Evolutionary conservation across 1,140 invertebrate genomes (phyloP), one percentile per base, ranked within the genome.

Genomic region (Philaenus spumarius): DNA sequence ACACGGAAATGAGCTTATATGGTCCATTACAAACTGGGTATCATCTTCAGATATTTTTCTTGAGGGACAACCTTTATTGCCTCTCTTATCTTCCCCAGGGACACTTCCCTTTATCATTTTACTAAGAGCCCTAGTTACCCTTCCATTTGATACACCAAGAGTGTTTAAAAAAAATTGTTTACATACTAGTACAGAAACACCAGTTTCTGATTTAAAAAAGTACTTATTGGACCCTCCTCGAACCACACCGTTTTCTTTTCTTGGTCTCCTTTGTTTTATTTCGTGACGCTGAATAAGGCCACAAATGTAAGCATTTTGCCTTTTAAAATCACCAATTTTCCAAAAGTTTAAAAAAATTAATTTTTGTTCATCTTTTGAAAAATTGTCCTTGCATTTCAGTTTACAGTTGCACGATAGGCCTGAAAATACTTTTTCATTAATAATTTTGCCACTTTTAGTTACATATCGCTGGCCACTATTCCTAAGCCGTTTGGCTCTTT

Each of bases 281-380:
- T 30, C 26, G 3, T 30, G 26, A 9, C 26, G 26, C n/a, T n/a
- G n/a, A n/a, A n/a, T n/a, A 9, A 30, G 26, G 26, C 26, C 26
- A 30, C 26, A 30, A 30, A 30, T 30, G 9, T 4, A 30, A 30
- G 26, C 26, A 30, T 30, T 30, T 30, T 30, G 26, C 26, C 26
- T 30, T 30, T 9, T 3, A 9, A 30, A 30, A 30, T 30, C 26
- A 19, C n/a, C n/a, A n/a, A n/a, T 15, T 46, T 46, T 46, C 17
- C 17, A 46, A 46, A 46, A 46, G 43, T 46, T 46, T 19, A 15
- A 12, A 46, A 46, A 46, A 1, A 46, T 46, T 46, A 46, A 46
- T 46, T 46, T 46, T 15, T 19, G 17, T 46, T 46, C 43, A 19
- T 46, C 43, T 46, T 14, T 46, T 46, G 43, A 46, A 15, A 46